Evolutionary conservation across 2,113 vertebrate genomes (phyloP).

Genomic region (Siniperca chuatsi): DNA sequence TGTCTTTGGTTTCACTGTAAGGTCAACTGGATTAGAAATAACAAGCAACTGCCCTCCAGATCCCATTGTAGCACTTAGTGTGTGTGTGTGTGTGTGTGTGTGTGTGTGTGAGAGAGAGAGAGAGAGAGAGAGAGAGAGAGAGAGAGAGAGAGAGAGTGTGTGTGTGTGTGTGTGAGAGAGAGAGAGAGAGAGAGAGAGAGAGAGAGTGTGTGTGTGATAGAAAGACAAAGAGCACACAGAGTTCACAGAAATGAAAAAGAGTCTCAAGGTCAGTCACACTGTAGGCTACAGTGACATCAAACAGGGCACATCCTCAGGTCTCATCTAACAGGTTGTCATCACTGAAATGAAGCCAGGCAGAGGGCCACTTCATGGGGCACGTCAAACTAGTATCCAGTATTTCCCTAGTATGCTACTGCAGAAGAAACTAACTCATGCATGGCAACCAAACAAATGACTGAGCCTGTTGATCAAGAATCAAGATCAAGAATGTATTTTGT

Average conservation of each 20-base stretch:
- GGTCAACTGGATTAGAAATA: slow-evolving; percentile 40
- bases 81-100: slow-evolving; percentile 7
- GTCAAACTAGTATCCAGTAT: not conserved
- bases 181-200: too few relatives aligned
- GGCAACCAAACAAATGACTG: not conserved
- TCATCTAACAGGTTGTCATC: slow-evolving; percentile 56
- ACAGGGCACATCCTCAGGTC: slow-evolving; percentile 22
- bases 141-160: not conserved
- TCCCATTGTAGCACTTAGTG: not conserved
- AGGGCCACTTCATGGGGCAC: not conserved
- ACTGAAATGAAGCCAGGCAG: slow-evolving; percentile 17
- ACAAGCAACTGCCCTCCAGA: slow-evolving; percentile 18
- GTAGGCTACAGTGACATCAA: slow-evolving; percentile 11
- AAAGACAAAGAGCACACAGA: not conserved
- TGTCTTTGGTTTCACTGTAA: slow-evolving; percentile 14
- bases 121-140: not conserved
- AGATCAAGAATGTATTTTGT: not conserved
- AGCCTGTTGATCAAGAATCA: too few relatives aligned
- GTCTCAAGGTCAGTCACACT: slow-evolving; percentile 40
- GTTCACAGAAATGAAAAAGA: slow-evolving; percentile 21
- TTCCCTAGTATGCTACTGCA: not conserved
- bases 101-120: not conserved
- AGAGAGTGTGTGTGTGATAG: not conserved
- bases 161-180: not conserved
- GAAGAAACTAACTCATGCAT: not conserved